A percentile compares a stretch with the other conserved stretches of the same genome.
phyloP scores from a whole-genome alignment of 2,888 invertebrate species.

The Gymnosoma rotundatum region DNA sequence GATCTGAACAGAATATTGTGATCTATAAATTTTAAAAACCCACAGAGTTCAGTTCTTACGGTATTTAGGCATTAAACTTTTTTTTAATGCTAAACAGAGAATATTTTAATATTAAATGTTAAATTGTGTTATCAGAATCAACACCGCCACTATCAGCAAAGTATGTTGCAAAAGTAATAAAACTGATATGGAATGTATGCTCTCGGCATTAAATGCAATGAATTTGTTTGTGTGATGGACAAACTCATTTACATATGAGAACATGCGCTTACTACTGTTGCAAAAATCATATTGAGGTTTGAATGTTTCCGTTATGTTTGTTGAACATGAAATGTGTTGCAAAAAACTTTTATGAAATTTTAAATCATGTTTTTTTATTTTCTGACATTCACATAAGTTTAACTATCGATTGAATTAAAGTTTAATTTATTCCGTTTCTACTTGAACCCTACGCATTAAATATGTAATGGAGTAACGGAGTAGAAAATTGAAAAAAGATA shows the following conservation, averaged over 20 bases:
- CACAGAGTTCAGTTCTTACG: too few species aligned
- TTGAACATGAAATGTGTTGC: conserved; percentile 21
- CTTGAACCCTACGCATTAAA: too few species aligned
- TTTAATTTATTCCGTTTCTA: too few species aligned
- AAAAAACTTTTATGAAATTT: background rate
- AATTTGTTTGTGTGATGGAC: background rate
- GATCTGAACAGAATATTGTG: too few species aligned
- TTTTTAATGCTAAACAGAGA: too few species aligned
- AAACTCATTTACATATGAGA: background rate
- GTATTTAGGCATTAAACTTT: too few species aligned
- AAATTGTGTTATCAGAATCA: background rate
- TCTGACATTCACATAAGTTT: background rate
- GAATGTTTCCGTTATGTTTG: conserved; percentile 9
- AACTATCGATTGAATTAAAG: background rate
- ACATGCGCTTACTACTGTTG: background rate
- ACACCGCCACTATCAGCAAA: background rate
- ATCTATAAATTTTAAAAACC: too few species aligned
- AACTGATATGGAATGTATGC: background rate
- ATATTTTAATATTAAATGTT: too few species aligned
- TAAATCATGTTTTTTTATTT: conserved; percentile 3
- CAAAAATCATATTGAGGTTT: conserved; percentile 12
- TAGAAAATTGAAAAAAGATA: too few species aligned
- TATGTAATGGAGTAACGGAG: too few species aligned
- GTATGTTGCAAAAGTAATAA: background rate
- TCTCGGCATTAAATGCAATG: background rate